phyloP scores from a whole-genome alignment of 1,140 invertebrate genomes.

The Oedothorax gibbosus region DNA sequence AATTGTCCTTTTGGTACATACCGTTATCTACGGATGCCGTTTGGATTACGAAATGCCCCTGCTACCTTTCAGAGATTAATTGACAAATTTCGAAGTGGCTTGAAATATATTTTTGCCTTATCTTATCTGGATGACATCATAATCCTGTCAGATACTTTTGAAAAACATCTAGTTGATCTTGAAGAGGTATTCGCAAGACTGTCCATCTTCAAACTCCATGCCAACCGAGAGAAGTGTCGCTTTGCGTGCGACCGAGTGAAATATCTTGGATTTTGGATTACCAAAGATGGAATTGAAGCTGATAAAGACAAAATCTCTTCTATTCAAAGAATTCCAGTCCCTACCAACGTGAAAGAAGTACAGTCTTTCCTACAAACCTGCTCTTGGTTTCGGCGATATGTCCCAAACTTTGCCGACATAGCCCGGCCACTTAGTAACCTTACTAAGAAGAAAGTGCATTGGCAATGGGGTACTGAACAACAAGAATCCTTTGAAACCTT shows the following conservation, averaged over 20 bases:
- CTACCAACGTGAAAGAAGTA: constrained; percentile 67
- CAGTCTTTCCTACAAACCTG: constrained; percentile 60
- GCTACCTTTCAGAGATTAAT: constrained; percentile 69
- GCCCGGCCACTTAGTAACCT: constrained; percentile 40
- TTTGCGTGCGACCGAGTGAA: constrained; percentile 17
- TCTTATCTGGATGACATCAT: constrained; percentile 63
- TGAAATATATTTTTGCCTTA: constrained; percentile 59
- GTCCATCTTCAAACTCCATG: constrained; percentile 5
- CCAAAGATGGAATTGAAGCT: constrained; percentile 59
- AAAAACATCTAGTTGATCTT: neutral
- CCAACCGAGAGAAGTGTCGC: constrained; percentile 8
- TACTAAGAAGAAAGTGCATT: constrained; percentile 55
- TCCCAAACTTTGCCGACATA: neutral
- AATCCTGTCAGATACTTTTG: neutral
- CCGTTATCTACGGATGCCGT: constrained; percentile 65
- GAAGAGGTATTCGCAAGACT: constrained; percentile 13
- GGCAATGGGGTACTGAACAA: constrained; percentile 50
- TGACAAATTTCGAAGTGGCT: constrained; percentile 64
- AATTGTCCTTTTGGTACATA: constrained; percentile 66
- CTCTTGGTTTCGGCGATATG: neutral
- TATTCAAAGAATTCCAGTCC: constrained; percentile 59
- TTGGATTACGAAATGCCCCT: constrained; percentile 53
- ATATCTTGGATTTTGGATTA: constrained; percentile 24
- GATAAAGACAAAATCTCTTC: constrained; percentile 62
- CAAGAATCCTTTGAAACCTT: constrained; percentile 48